phyloP scores from a whole-genome alignment of 2,888 invertebrate species.

The Bimastos eiseni region DNA sequence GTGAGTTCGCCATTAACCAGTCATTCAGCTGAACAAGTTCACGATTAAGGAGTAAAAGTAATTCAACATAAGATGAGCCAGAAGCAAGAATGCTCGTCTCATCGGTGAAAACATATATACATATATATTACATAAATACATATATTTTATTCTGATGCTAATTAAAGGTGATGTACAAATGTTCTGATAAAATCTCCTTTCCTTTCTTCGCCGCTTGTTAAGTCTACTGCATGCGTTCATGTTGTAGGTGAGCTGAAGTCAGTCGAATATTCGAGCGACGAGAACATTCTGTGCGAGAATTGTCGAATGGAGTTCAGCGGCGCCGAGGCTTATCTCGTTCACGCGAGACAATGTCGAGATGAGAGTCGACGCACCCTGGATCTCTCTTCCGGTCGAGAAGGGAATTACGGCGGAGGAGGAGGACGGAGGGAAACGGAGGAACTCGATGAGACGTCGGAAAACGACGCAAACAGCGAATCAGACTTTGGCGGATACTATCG shows the following conservation, averaged over 20 bases:
- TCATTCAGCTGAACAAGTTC: no score
- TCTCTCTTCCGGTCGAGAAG: not conserved
- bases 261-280: not conserved
- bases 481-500: constrained; percentile 14
- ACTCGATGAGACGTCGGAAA: constrained; percentile 7
- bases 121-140: no score
- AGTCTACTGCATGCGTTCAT: not conserved
- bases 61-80: no score
- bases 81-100: no score
- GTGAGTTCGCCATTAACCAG: no score
- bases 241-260: not conserved
- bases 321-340: not conserved
- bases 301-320: not conserved
- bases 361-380: not conserved
- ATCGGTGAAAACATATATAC: no score
- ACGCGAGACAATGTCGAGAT: not conserved
- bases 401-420: not conserved
- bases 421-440: not conserved
- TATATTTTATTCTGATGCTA: no score
- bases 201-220: not conserved
- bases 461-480: not conserved
- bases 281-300: not conserved
- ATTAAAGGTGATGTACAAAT: no score
- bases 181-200: not conserved
- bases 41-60: no score